A percentile compares a stretch with the other conserved stretches of the same genome.
Evolutionary conservation across 1,140 invertebrate genomes (phyloP).

Genomic region (Eueides isabella): DNA sequence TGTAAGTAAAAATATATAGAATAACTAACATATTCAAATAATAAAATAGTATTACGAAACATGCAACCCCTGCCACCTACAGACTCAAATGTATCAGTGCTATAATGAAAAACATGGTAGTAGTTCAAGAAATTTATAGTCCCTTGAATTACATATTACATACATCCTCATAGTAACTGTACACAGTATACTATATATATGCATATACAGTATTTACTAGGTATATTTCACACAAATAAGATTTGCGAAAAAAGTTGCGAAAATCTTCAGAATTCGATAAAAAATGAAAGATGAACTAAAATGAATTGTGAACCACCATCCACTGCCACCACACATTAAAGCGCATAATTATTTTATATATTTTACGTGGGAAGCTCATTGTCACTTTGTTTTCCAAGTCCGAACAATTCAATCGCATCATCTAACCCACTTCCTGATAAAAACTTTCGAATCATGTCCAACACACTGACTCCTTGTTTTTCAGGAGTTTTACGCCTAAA

Average conservation of each 20-base stretch:
- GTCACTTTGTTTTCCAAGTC: slow-evolving; percentile 51
- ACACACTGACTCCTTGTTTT: slow-evolving; percentile 49
- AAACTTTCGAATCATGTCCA: slow-evolving; percentile 68
- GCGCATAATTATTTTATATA: slow-evolving; percentile 43
- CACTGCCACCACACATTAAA: slow-evolving; percentile 56
- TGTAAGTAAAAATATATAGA: slow-evolving; percentile 48
- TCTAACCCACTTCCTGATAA: slow-evolving; percentile 65
- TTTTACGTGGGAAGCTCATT: slow-evolving; percentile 67
- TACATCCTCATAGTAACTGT: not conserved
- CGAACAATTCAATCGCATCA: slow-evolving; percentile 61
- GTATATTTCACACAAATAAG: too few relatives aligned
- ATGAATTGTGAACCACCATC: slow-evolving; percentile 46
- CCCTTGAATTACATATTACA: not conserved
- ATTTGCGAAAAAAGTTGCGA: too few relatives aligned
- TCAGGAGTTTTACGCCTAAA: slow-evolving; percentile 60
- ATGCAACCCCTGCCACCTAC: slow-evolving; percentile 27
- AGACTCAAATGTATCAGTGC: not conserved
- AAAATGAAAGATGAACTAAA: not conserved
- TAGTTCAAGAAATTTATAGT: not conserved
- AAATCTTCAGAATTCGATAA: not conserved
- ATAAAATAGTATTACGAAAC: not conserved
- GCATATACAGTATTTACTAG: not conserved
- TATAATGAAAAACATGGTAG: slow-evolving; percentile 12
- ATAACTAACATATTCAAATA: not conserved
- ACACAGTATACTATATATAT: not conserved